A percentile compares a stretch with the other conserved stretches of the same genome.
phyloP scores from a whole-genome alignment of 2,888 invertebrate genomes.

The Thyatira batis region DNA sequence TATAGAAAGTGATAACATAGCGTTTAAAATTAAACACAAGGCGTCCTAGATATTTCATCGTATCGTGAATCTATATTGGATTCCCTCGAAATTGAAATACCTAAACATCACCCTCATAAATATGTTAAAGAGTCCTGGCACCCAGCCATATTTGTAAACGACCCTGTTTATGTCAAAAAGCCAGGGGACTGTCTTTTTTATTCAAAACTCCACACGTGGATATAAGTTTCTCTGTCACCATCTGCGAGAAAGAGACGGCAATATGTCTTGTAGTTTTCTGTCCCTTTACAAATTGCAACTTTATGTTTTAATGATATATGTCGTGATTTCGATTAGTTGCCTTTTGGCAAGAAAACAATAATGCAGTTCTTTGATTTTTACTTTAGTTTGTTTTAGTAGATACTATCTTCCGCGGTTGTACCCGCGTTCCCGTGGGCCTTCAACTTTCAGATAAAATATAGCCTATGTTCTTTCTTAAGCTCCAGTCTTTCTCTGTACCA shows the following conservation, averaged over 20 bases:
- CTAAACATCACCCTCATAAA: conserved; percentile 2
- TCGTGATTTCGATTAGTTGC: too few relatives aligned
- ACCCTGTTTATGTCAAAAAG: conserved; percentile 1
- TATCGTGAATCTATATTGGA: conserved; percentile 1
- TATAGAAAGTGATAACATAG: too few relatives aligned
- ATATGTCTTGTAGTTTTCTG: not conserved
- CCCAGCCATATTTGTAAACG: conserved; percentile 1
- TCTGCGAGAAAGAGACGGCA: not conserved
- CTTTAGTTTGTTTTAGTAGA: too few relatives aligned
- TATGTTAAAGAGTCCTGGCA: conserved; percentile 2
- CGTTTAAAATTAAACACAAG: too few relatives aligned
- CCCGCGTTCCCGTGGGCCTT: too few relatives aligned
- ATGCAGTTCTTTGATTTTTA: too few relatives aligned
- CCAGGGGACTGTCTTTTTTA: not conserved
- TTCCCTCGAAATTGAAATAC: conserved; percentile 1
- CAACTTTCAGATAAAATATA: too few relatives aligned
- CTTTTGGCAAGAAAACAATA: not conserved
- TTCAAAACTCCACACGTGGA: not conserved
- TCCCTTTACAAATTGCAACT: too few relatives aligned
- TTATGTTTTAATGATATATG: too few relatives aligned
- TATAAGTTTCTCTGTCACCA: not conserved
- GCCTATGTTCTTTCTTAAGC: too few relatives aligned
- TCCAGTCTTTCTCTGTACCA: too few relatives aligned
- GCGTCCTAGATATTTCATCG: not conserved
- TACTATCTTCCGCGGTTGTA: too few relatives aligned